Percentiles rank a stretch among this genome's conserved stretches.
These are phyloP conservation scores for Agapornis roseicollis DNA, from an alignment of 2,113 vertebrate genomes.

Conservation along the genomic window DNA sequence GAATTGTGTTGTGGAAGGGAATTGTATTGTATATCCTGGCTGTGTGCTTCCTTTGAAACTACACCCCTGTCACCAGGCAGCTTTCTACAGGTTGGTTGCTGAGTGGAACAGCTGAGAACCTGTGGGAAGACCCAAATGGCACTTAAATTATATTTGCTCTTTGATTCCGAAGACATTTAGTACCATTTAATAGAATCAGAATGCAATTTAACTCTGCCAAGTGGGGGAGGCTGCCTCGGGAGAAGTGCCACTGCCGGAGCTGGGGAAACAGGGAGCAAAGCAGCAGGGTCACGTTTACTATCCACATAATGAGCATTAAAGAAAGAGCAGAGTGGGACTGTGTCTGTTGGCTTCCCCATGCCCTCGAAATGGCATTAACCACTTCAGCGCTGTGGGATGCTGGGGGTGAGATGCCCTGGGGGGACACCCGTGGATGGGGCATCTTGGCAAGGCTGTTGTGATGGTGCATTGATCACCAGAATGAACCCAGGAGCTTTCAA, in stretches of 20 bases:
- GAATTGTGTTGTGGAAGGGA: slow-evolving; percentile 42
- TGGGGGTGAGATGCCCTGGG: not conserved
- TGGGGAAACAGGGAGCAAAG: slow-evolving; percentile 57
- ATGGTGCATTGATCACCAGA: not conserved
- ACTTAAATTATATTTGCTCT: slow-evolving; percentile 80
- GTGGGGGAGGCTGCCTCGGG: slow-evolving; percentile 56
- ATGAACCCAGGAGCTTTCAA: not conserved
- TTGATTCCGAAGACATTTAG: slow-evolving; percentile 75
- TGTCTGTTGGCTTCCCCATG: not conserved
- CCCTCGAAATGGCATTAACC: not conserved
- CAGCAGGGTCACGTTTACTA: slow-evolving; percentile 54
- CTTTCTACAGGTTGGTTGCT: slow-evolving; percentile 67
- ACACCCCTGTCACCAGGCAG: slow-evolving; percentile 71
- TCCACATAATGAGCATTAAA: slow-evolving; percentile 39
- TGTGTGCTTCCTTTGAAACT: slow-evolving; percentile 68
- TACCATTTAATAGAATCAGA: slow-evolving; percentile 70
- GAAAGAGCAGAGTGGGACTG: slow-evolving; percentile 12
- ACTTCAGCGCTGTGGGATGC: not conserved
- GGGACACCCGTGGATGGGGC: not conserved
- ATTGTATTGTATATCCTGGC: slow-evolving; percentile 35
- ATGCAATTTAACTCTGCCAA: slow-evolving; percentile 63
- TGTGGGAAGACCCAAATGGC: slow-evolving; percentile 78
- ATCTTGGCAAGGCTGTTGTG: not conserved
- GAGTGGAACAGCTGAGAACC: slow-evolving; percentile 70
- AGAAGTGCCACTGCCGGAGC: slow-evolving; percentile 48